These are phyloP conservation scores for Trichopria drosophilae DNA, from an alignment of 2,888 invertebrate species.

Conservation along the genomic window DNA sequence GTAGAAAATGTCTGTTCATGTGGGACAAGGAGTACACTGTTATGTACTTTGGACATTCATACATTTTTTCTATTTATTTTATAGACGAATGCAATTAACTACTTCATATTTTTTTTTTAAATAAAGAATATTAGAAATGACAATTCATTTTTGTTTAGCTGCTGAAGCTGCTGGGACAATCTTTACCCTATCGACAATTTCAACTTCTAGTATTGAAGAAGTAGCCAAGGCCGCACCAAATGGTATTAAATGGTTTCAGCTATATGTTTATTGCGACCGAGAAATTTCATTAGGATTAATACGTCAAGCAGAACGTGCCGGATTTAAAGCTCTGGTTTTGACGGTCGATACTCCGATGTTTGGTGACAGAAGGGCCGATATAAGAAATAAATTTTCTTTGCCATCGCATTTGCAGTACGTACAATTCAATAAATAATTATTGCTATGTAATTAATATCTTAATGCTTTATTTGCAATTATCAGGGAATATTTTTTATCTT, in stretches of 20 bases:
- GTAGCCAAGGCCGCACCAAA: conserved; percentile 76
- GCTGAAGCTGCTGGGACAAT: conserved; percentile 74
- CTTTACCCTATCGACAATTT: conserved; percentile 81
- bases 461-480: no score
- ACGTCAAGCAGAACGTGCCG: conserved; percentile 75
- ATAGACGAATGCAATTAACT: no score
- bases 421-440: no score
- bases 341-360: conserved; percentile 88
- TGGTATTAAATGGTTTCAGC: conserved; percentile 84
- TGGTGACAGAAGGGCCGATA: conserved; percentile 80
- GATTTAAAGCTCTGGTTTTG: conserved; percentile 83
- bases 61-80: no score
- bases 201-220: conserved; percentile 87
- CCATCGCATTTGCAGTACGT: conserved; percentile 80
- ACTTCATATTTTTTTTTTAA: no score
- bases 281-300: conserved; percentile 73
- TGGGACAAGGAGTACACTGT: no score
- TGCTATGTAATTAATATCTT: no score
- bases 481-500: no score
- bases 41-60: no score
- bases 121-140: no score
- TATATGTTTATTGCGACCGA: conserved; percentile 84
- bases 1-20: no score
- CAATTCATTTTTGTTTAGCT: no score
- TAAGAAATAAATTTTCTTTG: conserved; percentile 80